Evolutionary conservation across 2,113 vertebrate species (phyloP).

Genomic region (Trochalopteron elliotii): DNA sequence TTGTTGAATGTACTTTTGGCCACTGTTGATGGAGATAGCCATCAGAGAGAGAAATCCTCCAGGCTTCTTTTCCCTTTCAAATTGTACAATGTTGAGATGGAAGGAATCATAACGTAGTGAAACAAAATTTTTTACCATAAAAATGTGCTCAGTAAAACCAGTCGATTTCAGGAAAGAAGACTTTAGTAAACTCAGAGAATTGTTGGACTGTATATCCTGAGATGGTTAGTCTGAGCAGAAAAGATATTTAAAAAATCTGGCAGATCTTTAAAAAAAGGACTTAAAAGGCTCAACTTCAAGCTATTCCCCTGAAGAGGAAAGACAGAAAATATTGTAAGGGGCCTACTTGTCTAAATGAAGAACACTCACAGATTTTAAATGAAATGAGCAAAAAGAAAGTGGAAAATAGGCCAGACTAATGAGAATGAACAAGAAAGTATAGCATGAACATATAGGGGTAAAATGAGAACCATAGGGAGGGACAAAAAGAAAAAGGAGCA

Average conservation of each 20-base stretch:
- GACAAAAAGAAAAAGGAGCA: not conserved
- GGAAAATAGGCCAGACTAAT: slow-evolving; percentile 29
- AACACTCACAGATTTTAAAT: not conserved
- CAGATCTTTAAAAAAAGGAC: not conserved
- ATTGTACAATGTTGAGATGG: not conserved
- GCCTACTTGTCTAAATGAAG: slow-evolving; percentile 20
- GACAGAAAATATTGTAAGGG: not conserved
- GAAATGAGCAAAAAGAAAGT: not conserved
- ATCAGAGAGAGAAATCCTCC: not conserved
- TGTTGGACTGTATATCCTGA: not conserved
- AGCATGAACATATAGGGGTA: not conserved
- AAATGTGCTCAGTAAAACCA: not conserved
- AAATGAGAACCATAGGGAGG: not conserved
- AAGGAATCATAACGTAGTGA: not conserved
- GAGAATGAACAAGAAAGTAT: slow-evolving; percentile 14
- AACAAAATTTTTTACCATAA: not conserved
- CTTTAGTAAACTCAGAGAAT: not conserved
- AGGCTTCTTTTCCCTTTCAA: not conserved
- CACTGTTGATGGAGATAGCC: not conserved
- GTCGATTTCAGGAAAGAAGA: not conserved
- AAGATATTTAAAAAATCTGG: not conserved
- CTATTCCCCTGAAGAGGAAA: not conserved
- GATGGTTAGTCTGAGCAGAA: not conserved
- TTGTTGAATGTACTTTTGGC: not conserved
- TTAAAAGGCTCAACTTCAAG: not conserved